Conservation (phyloP, 2,113 vertebrate species). For the Rhizomys pruinosus region DNA sequence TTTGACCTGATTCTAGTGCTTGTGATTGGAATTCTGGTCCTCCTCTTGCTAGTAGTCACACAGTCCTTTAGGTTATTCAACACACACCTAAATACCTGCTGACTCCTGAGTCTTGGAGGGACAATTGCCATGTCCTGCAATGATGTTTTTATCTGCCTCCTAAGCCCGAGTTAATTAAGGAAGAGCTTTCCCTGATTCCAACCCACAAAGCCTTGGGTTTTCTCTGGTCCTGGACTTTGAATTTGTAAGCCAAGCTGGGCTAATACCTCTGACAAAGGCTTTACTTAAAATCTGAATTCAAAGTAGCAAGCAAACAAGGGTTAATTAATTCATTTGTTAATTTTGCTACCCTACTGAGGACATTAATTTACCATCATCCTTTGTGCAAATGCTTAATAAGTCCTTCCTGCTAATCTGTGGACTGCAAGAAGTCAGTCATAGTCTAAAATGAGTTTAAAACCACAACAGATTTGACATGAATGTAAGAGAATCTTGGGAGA, state of each 20-base stretch:
- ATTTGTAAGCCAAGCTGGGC: constrained; percentile 76
- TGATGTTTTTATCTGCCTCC: constrained; percentile 73
- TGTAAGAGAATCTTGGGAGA: neutral
- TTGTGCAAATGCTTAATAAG: constrained; percentile 56
- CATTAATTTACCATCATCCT: constrained; percentile 58
- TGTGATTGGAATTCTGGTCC: constrained; percentile 51
- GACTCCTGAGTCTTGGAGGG: constrained; percentile 60
- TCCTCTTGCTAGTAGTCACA: neutral
- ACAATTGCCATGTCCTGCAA: constrained; percentile 60
- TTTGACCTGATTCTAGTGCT: constrained; percentile 35
- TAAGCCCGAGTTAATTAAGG: constrained; percentile 76
- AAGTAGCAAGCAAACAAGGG: constrained; percentile 78
- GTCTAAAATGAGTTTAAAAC: neutral
- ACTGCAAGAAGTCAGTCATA: neutral
- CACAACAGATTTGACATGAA: constrained; percentile 3
- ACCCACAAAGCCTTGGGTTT: constrained; percentile 64
- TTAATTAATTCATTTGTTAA: constrained; percentile 81
- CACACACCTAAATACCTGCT: constrained; percentile 55
- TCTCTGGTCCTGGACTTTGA: constrained; percentile 70
- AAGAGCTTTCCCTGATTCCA: constrained; percentile 41
- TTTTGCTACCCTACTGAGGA: constrained; percentile 70
- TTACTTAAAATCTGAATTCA: constrained; percentile 77
- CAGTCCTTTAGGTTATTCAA: constrained; percentile 48
- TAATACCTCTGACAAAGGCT: constrained; percentile 76
- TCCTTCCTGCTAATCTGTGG: constrained; percentile 40